A percentile compares a stretch with the other conserved stretches of the same genome.
Conservation (phyloP, 2,797 vertebrate species). For the Myotis daubentonii region DNA sequence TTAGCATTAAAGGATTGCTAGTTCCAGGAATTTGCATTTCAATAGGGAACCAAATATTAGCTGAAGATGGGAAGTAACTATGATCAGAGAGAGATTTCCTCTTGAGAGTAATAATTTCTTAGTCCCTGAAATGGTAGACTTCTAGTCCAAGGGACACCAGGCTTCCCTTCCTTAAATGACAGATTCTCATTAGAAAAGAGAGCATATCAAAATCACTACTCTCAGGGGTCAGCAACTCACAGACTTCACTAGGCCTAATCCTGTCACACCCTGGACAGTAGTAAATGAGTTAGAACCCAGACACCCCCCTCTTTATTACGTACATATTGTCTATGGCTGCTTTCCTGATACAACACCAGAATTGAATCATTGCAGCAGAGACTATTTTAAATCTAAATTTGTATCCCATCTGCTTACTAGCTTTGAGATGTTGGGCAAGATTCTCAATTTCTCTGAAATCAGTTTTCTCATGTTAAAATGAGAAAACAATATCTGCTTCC, state of each 20-base stretch:
- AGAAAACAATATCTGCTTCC: background rate
- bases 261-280: background rate
- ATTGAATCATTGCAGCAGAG: background rate
- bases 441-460: background rate
- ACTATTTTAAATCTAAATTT: background rate
- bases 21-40: constrained; percentile 35
- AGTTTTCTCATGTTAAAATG: constrained; percentile 30
- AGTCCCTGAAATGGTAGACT: background rate
- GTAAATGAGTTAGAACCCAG: background rate
- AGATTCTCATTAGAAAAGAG: background rate
- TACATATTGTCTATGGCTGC: background rate
- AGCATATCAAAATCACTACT: background rate
- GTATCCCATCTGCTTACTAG: background rate
- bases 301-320: background rate
- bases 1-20: constrained; percentile 27
- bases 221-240: background rate
- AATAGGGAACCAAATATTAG: constrained; percentile 54
- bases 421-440: constrained; percentile 26
- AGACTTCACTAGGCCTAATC: background rate
- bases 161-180: background rate
- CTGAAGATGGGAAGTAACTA: constrained; percentile 44
- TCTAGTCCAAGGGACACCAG: background rate
- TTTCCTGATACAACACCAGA: background rate
- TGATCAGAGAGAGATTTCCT: constrained; percentile 2
- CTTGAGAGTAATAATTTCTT: background rate